Conservation (phyloP, 2,888 invertebrate genomes). For the Steinernema carpocapsae region DNA sequence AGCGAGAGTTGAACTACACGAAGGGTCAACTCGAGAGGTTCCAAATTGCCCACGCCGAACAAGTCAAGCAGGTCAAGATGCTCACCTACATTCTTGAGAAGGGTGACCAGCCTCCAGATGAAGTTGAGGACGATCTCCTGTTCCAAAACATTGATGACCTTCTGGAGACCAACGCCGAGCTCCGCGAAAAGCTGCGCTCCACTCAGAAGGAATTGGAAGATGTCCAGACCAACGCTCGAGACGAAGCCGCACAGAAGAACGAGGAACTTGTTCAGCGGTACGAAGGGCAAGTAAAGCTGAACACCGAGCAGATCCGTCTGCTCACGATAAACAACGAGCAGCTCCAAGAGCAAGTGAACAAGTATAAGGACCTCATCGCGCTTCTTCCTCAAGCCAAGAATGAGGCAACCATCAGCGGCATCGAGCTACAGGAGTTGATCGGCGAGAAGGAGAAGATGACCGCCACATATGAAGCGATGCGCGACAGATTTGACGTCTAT, state of each 20-base stretch:
- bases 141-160: conserved; percentile 28
- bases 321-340: not conserved
- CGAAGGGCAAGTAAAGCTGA: not conserved
- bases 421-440: not conserved
- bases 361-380: not conserved
- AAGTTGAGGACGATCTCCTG: conserved; percentile 1
- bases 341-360: conserved; percentile 1
- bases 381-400: not conserved
- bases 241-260: conserved; percentile 26
- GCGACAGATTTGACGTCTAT: conserved; percentile 10
- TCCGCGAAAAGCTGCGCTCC: not conserved
- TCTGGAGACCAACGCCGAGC: not conserved
- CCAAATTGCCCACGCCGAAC: conserved; percentile 11
- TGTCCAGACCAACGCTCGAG: not conserved
- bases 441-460: conserved; percentile 3
- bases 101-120: not conserved
- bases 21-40: conserved; percentile 3
- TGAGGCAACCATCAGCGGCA: not conserved
- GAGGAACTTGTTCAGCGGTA: not conserved
- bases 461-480: not conserved
- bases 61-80: conserved; percentile 1
- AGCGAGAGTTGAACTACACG: not conserved
- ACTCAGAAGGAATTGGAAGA: conserved; percentile 17
- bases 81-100: conserved; percentile 6
- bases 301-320: conserved; percentile 15